Percentiles rank a stretch among this genome's conserved stretches.
phyloP scores from a whole-genome alignment of 2,797 vertebrate species.

The Microhierax caerulescens region DNA sequence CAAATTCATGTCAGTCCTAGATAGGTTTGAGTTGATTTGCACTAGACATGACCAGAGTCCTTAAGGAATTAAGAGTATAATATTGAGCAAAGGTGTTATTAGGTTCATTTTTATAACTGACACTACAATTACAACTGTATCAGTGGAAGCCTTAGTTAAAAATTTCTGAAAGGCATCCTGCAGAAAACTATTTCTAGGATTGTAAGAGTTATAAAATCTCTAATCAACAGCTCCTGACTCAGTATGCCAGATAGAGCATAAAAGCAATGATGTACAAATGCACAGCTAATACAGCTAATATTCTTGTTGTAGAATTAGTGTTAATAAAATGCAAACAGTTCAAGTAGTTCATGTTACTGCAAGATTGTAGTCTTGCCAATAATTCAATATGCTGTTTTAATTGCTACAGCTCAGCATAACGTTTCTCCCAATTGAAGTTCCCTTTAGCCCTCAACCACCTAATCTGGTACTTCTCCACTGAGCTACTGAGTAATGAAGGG shows the following conservation, averaged over 20 bases:
- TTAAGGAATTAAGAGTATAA: neutral
- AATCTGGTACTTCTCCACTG: neutral
- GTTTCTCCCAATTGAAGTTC: neutral
- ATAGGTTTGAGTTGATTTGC: neutral
- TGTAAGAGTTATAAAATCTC: neutral
- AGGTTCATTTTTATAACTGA: neutral
- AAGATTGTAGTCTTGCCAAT: neutral
- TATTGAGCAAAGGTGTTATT: neutral
- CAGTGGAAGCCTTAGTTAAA: neutral
- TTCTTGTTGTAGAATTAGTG: neutral
- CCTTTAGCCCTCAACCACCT: no score
- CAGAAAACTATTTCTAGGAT: neutral
- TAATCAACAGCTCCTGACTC: neutral
- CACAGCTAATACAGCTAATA: neutral
- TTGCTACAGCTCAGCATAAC: neutral
- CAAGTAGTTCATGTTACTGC: neutral
- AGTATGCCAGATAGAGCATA: neutral
- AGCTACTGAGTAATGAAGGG: neutral
- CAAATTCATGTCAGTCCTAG: neutral
- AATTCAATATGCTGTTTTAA: neutral
- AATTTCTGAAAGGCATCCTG: neutral
- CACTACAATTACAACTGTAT: neutral
- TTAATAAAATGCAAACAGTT: neutral
- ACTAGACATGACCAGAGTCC: neutral
- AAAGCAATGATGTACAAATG: neutral